Evolutionary conservation across 2,888 invertebrate species (phyloP).

Genomic region (Ophion ventricosus): DNA sequence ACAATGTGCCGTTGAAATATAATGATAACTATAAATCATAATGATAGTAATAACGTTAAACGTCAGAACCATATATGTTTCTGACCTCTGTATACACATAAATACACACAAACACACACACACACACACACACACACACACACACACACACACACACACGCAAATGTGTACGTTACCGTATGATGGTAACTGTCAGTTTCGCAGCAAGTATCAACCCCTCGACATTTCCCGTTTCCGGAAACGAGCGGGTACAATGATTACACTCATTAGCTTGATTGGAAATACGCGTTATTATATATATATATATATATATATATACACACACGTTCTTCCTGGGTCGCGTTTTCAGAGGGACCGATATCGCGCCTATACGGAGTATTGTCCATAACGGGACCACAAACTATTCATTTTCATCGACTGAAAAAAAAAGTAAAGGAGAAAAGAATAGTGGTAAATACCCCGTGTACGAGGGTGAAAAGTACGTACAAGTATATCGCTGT

Average conservation of each 20-base stretch:
- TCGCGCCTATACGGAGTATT: background rate
- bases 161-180: background rate
- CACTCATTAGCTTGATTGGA: conserved; percentile 79
- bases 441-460: conserved; percentile 23
- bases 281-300: conserved; percentile 72
- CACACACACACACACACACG: background rate
- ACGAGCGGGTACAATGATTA: conserved; percentile 70
- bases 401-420: conserved; percentile 45
- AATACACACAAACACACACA: background rate
- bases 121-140: background rate
- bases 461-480: conserved; percentile 26
- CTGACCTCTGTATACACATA: background rate
- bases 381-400: conserved; percentile 11
- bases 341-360: background rate
- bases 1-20: too few species aligned
- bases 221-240: conserved; percentile 20
- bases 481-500: background rate
- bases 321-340: too few species aligned
- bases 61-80: too few species aligned
- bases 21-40: too few species aligned
- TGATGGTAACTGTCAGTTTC: background rate
- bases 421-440: background rate
- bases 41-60: too few species aligned
- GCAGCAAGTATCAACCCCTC: background rate
- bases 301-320: too few species aligned